phyloP scores from a whole-genome alignment of 2,113 vertebrate species.

The Silurus meridionalis region DNA sequence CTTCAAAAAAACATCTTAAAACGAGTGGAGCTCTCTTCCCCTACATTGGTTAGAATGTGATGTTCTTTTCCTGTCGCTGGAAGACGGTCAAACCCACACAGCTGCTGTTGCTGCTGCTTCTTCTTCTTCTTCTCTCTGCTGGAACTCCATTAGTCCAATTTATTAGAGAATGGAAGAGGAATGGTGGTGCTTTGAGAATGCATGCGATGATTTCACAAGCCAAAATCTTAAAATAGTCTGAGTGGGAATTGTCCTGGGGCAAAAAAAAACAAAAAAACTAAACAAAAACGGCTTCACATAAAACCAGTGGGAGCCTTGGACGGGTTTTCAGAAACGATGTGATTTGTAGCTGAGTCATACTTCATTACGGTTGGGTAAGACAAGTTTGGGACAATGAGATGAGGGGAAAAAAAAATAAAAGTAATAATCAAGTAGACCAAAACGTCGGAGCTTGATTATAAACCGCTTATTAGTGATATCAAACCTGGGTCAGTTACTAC shows the following conservation, averaged over 20 bases:
- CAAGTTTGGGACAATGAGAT: not conserved
- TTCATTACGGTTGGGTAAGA: constrained; percentile 16
- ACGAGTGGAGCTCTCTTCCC: constrained; percentile 27
- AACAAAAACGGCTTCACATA: not conserved
- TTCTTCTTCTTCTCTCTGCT: not conserved
- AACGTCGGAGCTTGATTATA: constrained; percentile 6
- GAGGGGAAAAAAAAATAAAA: not conserved
- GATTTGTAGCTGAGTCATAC: constrained; percentile 15
- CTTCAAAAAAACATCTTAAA: constrained; percentile 40
- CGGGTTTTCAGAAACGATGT: not conserved
- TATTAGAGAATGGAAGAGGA: constrained; percentile 29
- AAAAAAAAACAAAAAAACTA: not conserved
- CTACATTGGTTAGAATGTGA: constrained; percentile 33
- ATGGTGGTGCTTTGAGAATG: constrained; percentile 38
- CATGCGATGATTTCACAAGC: constrained; percentile 33
- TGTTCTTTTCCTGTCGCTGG: constrained; percentile 24
- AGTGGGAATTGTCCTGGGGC: constrained; percentile 33
- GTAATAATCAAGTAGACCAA: not conserved
- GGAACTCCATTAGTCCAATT: constrained; percentile 28
- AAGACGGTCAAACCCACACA: constrained; percentile 23
- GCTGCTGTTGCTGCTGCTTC: not conserved
- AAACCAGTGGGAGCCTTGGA: constrained; percentile 14
- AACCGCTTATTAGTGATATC: constrained; percentile 32
- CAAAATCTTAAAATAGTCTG: constrained; percentile 34
- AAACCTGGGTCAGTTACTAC: constrained; percentile 11